These are phyloP conservation scores for Fundulus diaphanus DNA, from an alignment of 2,797 vertebrate species.

Conservation along the genomic window DNA sequence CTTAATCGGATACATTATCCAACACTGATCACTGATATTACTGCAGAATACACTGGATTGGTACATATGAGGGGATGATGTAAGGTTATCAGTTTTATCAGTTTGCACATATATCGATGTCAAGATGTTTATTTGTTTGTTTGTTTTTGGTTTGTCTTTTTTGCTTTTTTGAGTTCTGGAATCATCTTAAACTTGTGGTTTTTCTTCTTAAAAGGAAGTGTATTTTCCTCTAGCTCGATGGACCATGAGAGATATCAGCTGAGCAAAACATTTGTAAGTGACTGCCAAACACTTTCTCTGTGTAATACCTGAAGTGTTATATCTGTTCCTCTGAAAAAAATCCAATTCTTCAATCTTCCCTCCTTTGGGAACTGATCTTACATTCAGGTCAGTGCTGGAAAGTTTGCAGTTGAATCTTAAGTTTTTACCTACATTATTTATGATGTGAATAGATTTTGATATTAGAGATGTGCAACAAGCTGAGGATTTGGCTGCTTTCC, in stretches of 20 bases:
- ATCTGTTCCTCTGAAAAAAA: background rate
- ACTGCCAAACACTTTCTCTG: background rate
- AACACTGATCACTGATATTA: too few relatives aligned
- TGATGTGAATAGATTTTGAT: slow-evolving; percentile 61
- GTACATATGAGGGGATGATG: too few relatives aligned
- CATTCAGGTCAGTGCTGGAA: background rate
- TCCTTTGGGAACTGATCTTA: background rate
- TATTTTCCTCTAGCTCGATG: background rate
- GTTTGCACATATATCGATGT: too few relatives aligned
- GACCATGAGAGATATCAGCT: too few relatives aligned
- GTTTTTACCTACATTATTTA: slow-evolving; percentile 66
- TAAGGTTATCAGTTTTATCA: too few relatives aligned
- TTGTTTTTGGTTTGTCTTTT: too few relatives aligned
- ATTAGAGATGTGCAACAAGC: slow-evolving; percentile 61
- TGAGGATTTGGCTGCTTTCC: slow-evolving; percentile 48
- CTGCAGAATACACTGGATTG: too few relatives aligned
- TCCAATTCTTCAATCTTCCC: background rate
- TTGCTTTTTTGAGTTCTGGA: background rate
- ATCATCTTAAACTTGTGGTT: background rate
- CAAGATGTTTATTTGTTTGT: too few relatives aligned
- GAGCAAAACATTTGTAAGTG: background rate
- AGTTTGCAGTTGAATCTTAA: slow-evolving; percentile 47
- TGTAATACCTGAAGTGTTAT: background rate
- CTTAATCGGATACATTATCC: too few relatives aligned
- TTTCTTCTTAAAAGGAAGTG: background rate